phyloP scores from a whole-genome alignment of 2,113 vertebrate species.

The Tympanuchus pallidicinctus region DNA sequence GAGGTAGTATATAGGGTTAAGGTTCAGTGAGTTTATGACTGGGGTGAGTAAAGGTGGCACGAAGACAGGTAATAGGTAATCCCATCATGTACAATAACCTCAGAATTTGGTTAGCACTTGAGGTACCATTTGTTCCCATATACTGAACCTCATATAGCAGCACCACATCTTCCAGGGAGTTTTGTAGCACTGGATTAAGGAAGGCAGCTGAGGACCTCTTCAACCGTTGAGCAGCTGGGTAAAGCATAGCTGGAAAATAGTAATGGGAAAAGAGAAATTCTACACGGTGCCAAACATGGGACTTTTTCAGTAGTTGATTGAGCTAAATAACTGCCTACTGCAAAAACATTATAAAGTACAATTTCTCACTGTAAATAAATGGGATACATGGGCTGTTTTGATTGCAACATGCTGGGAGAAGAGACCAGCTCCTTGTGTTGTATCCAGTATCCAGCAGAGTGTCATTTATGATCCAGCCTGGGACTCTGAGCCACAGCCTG shows the following conservation, averaged over 20 bases:
- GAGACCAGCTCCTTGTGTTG: not conserved
- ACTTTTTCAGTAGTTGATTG: not conserved
- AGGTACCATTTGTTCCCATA: not conserved
- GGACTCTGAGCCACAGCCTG: not conserved
- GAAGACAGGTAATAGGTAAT: not conserved
- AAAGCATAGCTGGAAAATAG: constrained; percentile 80
- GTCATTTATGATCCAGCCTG: not conserved
- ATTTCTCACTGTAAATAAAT: not conserved
- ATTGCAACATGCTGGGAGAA: not conserved
- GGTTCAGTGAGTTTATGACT: not conserved
- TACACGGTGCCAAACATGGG: not conserved
- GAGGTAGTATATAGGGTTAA: not conserved
- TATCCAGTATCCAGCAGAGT: not conserved
- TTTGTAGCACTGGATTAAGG: constrained; percentile 87
- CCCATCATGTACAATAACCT: not conserved
- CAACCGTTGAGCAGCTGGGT: constrained; percentile 85
- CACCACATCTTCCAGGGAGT: constrained; percentile 84
- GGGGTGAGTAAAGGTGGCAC: not conserved
- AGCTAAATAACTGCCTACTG: not conserved
- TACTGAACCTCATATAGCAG: constrained; percentile 90
- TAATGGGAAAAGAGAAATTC: not conserved
- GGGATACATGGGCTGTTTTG: not conserved
- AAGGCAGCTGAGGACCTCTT: constrained; percentile 81
- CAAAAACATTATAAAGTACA: not conserved
- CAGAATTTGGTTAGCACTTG: not conserved